Conservation (phyloP, 2,797 vertebrate species). For the Anguilla anguilla region DNA sequence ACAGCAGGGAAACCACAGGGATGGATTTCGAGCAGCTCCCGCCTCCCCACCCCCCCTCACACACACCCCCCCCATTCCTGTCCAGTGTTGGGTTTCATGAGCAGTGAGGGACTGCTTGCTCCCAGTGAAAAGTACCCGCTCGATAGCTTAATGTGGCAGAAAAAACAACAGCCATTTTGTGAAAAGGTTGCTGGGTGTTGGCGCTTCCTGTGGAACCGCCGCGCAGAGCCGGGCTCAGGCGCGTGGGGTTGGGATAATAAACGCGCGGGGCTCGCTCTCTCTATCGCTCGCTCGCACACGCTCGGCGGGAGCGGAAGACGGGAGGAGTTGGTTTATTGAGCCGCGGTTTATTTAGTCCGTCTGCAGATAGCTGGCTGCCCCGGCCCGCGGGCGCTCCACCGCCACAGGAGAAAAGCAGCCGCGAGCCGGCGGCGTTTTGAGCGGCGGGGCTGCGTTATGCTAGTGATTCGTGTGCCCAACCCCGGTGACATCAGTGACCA, state of each 20-base stretch:
- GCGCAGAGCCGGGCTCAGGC: neutral
- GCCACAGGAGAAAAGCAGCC: neutral
- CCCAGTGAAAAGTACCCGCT: neutral
- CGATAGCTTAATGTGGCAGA: neutral
- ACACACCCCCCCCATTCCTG: neutral
- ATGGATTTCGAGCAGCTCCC: neutral
- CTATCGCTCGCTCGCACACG: neutral
- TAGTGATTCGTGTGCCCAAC: neutral
- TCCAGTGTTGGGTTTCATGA: conserved; percentile 14
- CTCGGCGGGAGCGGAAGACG: neutral
- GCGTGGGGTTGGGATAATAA: neutral
- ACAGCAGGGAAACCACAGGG: neutral
- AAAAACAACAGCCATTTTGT: neutral
- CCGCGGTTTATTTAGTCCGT: neutral
- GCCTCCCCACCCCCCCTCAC: too few species aligned
- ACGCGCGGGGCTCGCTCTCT: neutral
- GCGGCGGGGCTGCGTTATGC: neutral
- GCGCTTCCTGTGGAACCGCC: neutral
- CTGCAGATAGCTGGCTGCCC: neutral
- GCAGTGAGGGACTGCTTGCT: neutral
- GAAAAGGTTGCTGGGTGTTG: neutral
- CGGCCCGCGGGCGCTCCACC: neutral
- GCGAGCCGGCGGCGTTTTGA: neutral
- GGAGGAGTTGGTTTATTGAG: neutral
- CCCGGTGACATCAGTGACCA: neutral